A percentile compares a stretch with the other conserved stretches of the same genome.
These are phyloP conservation scores for Felis catus DNA, from an alignment of 2,113 vertebrate genomes.

Conservation along the genomic window DNA sequence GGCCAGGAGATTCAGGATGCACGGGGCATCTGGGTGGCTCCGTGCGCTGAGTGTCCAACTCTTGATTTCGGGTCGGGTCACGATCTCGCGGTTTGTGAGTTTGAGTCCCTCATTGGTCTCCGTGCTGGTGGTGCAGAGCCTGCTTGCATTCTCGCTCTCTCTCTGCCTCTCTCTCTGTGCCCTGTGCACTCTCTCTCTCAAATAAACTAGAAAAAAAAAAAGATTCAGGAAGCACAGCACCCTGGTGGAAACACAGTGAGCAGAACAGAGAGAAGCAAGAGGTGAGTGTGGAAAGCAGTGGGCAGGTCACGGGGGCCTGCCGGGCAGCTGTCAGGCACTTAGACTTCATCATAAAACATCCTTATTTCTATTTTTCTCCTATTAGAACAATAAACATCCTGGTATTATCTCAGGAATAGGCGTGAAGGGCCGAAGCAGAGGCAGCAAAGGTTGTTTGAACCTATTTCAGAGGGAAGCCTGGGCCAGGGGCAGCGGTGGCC, in stretches of 20 bases:
- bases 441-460: background rate
- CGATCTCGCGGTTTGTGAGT: too few relatives aligned
- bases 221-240: background rate
- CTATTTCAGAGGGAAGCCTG: background rate
- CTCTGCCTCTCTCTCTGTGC: too few relatives aligned
- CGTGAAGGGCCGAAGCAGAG: background rate
- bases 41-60: too few relatives aligned
- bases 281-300: background rate
- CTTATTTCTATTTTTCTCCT: background rate
- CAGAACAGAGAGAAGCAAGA: background rate
- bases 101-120: too few relatives aligned
- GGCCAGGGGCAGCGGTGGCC: background rate
- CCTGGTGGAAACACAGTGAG: background rate
- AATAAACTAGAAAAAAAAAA: too few relatives aligned
- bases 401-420: background rate
- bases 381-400: conserved; percentile 21
- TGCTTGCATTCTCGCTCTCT: too few relatives aligned
- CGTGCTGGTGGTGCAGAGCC: too few relatives aligned
- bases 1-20: background rate
- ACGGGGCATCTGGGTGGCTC: too few relatives aligned
- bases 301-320: fast-evolving
- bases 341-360: background rate
- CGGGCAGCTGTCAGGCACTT: background rate
- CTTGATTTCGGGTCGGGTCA: too few relatives aligned
- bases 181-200: too few relatives aligned